Percentiles rank a stretch among this genome's conserved stretches.
These are phyloP conservation scores for Calephelis nemesis DNA, from an alignment of 1,140 invertebrate genomes.

Conservation along the genomic window DNA sequence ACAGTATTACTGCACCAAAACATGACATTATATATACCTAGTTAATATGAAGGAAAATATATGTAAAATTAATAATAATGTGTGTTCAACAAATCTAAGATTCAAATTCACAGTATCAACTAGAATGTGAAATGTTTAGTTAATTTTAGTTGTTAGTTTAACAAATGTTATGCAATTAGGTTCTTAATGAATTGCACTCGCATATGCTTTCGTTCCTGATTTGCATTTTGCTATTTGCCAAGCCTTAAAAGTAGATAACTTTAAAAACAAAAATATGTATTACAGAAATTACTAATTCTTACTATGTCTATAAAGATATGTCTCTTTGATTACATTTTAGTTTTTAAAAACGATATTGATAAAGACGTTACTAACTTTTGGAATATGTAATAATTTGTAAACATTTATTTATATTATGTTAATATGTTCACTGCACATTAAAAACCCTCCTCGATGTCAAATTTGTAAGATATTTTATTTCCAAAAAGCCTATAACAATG, in stretches of 20 bases:
- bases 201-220: conserved; percentile 4
- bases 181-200: conserved; percentile 4
- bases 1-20: too few species aligned
- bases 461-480: too few species aligned
- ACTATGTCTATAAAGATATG: neutral
- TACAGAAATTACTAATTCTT: neutral
- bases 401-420: too few species aligned
- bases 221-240: conserved; percentile 13
- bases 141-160: conserved; percentile 9
- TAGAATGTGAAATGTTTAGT: conserved; percentile 3
- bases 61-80: neutral
- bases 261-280: neutral
- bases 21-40: too few species aligned
- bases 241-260: conserved; percentile 3
- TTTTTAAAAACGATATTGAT: too few species aligned
- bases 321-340: neutral
- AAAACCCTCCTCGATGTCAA: too few species aligned
- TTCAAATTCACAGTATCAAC: neutral
- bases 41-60: neutral
- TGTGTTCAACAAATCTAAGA: neutral
- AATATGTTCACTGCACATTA: too few species aligned
- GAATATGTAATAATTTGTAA: too few species aligned
- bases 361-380: too few species aligned
- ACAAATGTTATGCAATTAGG: neutral
- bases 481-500: too few species aligned